Evolutionary conservation across 2,797 vertebrate genomes (phyloP), one percentile per base, ranked within the genome.

Genomic region (Eleutherodactylus coqui): DNA sequence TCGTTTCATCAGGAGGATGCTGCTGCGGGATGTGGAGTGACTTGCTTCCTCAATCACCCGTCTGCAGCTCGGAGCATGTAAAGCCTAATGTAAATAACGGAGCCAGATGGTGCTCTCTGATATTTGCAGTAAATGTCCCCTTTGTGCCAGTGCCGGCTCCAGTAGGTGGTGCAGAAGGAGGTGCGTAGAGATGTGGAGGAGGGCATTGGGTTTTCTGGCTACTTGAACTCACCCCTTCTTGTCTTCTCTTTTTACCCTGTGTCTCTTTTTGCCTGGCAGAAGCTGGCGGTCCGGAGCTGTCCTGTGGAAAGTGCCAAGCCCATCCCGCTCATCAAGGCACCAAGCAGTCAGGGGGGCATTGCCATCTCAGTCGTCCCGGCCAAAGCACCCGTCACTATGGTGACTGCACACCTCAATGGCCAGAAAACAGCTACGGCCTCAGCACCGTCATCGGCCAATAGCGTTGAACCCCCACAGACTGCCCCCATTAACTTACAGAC

Each of bases 331-430:
- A 94, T 94, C 90, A 91, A 92, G 91, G 92, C 93, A 70, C 90
- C 95, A 81, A 80, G 70, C 76, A 90, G 91, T 73, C 95, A 93
- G 93, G 91, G 90, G 93, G 91, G 90, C 93, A 93, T 95, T 85
- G 92, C 94, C 91, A 93, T 96, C 92, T 93, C 95, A 0, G 94
- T 95, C 89, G 92, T 95, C 89, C 95, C 95, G 84, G 93, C 93
- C 89, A 95, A 95, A 93, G 89, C 93, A 70, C 95, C 96, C 87
- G 92, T 94, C 91, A 94, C 95, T 91, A 96, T 96, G 96, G 96
- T 96, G 92, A 96, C 96, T 0, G 94, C 96, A 87, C 95, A 95
- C 91, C 93, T 96, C 78, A 96, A 94, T 70, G 96, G 96, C 89
- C 94, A 95, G 91, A 96, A 93, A 93, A 91, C 88, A 86, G 90